Evolutionary conservation across 2,113 vertebrate genomes (phyloP).

Genomic region (Oncorhynchus clarkii): DNA sequence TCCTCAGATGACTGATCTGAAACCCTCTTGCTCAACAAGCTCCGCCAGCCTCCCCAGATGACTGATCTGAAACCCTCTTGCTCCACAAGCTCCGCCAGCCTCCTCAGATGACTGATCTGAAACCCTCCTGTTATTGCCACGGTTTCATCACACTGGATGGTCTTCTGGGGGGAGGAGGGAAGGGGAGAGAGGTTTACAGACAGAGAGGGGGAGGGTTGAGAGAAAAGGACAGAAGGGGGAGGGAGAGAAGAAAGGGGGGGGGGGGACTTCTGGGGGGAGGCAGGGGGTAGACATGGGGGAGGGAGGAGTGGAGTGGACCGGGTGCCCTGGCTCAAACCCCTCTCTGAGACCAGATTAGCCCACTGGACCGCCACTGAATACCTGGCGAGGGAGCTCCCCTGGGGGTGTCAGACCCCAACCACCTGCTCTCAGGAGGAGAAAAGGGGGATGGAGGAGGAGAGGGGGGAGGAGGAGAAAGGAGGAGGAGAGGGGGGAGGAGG

Average conservation of each 20-base stretch:
- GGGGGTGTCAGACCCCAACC: conserved; percentile 51
- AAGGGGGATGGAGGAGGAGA: no score
- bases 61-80: conserved; percentile 27
- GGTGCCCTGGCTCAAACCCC: conserved; percentile 46
- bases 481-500: no score
- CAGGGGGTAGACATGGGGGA: neutral
- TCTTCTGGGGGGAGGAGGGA: neutral
- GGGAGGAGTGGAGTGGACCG: conserved; percentile 16
- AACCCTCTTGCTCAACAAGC: conserved; percentile 4
- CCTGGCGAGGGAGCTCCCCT: conserved; percentile 30
- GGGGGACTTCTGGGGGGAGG: neutral
- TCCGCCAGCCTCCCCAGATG: conserved; percentile 21
- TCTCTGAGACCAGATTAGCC: conserved; percentile 37
- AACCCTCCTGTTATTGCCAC: conserved; percentile 21
- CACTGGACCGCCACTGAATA: conserved; percentile 54
- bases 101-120: conserved; percentile 34
- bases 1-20: conserved; percentile 34
- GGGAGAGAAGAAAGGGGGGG: neutral
- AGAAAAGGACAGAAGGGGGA: no score
- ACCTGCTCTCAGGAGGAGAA: conserved; percentile 43
- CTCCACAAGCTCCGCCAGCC: neutral
- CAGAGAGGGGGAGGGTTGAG: no score
- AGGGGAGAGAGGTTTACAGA: neutral
- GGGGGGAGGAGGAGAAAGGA: no score
- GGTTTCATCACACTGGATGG: conserved; percentile 4